Percentiles rank a stretch among this genome's conserved stretches.
Evolutionary conservation across 2,113 vertebrate genomes (phyloP).

Genomic region (Dasyornis broadbenti): DNA sequence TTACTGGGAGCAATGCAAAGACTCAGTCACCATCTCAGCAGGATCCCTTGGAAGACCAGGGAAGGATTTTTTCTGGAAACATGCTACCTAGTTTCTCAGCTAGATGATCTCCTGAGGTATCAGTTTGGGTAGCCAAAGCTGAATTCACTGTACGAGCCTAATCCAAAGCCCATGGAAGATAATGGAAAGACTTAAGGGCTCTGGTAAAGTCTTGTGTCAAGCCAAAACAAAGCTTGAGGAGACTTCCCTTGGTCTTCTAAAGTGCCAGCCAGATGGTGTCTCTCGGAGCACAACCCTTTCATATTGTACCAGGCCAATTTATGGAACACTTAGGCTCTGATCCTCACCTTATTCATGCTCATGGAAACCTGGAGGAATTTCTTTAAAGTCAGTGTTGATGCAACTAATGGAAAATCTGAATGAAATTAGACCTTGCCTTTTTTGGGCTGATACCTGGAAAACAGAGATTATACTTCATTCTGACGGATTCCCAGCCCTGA

Average conservation of each 20-base stretch:
- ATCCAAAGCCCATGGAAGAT: background rate
- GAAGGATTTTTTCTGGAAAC: background rate
- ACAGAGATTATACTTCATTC: background rate
- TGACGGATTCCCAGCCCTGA: accelerated
- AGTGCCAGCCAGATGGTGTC: background rate
- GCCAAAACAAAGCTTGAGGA: background rate
- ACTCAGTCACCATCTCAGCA: background rate
- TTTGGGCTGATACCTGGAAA: background rate
- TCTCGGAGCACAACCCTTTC: background rate
- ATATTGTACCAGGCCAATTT: background rate
- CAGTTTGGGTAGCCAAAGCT: background rate
- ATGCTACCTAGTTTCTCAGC: background rate
- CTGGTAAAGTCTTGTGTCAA: background rate
- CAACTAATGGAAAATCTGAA: background rate
- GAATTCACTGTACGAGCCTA: background rate
- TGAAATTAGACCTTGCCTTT: background rate
- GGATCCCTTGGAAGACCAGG: background rate
- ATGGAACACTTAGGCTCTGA: background rate
- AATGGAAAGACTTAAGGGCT: background rate
- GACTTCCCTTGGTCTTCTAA: background rate
- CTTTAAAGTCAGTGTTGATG: background rate
- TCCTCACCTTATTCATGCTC: background rate
- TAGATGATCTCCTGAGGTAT: background rate
- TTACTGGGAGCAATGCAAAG: background rate
- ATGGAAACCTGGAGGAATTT: background rate